Conservation (phyloP, 35 echinoderm and acorn worm species). For the Lytechinus pictus region DNA sequence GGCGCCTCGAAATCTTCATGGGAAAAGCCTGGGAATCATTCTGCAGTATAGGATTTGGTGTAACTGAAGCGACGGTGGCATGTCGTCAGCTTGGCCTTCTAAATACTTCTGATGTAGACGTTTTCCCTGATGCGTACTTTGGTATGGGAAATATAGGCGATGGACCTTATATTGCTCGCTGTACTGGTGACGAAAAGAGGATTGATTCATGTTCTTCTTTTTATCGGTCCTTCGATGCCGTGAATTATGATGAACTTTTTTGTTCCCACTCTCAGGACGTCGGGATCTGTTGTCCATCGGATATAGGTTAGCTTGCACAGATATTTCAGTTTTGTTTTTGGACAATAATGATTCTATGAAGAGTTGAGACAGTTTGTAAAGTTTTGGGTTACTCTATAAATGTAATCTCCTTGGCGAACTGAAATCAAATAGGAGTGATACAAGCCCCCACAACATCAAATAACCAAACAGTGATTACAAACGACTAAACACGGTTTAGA, state of each 20-base stretch:
- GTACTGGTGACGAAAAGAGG: neutral
- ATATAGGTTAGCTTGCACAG: neutral
- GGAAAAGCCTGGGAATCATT: neutral
- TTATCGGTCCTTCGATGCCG: neutral
- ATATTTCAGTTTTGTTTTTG: neutral
- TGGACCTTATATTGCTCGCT: neutral
- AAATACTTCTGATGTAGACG: neutral
- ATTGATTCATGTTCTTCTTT: neutral
- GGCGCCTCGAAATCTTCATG: neutral
- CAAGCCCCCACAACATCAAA: too few species aligned
- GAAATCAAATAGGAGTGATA: too few species aligned
- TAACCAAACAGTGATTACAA: too few species aligned
- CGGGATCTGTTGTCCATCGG: neutral
- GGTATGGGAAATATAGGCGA: neutral
- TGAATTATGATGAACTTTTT: neutral
- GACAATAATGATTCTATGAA: neutral
- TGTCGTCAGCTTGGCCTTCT: neutral
- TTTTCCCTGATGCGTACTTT: neutral
- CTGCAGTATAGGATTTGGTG: neutral
- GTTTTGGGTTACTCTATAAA: too few species aligned
- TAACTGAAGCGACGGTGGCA: neutral
- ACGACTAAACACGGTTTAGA: too few species aligned
- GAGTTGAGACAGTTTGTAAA: neutral
- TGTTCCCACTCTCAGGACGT: neutral
- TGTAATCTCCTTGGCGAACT: too few species aligned